Evolutionary conservation across 2,888 invertebrate species (phyloP), one percentile per base, ranked within the genome.

Genomic region (Hipparchia sbordonii): DNA sequence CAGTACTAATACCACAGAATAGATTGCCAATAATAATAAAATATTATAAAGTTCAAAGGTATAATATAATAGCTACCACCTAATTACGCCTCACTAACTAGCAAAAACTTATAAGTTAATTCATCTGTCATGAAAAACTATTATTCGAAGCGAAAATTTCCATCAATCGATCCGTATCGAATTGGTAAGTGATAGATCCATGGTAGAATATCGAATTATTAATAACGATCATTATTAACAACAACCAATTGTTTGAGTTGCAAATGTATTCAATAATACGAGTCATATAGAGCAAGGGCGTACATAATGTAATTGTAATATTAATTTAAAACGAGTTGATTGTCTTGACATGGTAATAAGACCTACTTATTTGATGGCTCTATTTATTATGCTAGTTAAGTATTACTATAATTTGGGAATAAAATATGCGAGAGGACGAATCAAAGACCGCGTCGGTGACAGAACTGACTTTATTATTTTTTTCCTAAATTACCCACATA

Each of bases 211-310:
- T 65, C 85, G 79, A 85, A 86, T 86, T 83, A 74, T 81, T 85
- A 85, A 85, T 84, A 82, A 84, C 82, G 77, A 75, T 76, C 77
- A 84, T 82, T 85, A 82, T 84, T 79, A 62, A 75, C 76, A 78
- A 77, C 76, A 79, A 77, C 78, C 81, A 80, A 79, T 83, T 73
- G 72, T 81, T 82, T 77, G 75, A 75, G 79, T 82, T 82, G 77
- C 74, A 79, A 83, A 82, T 82, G 78, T 73, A 77, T 78, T 77
- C 46, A 73, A 73, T 74, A 87, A 51, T n/a, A 48, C 48, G 48
- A 48, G 48, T 2, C 7, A 56, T 84, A 79, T 84, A 81, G 87
- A 84, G 84, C 87, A 87, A 88, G 87, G 87, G 79, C 86, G 76
- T 63, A 69, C 69, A 71, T 75, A 73, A 75, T 66, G 77, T 74